Conservation (phyloP, 2,888 invertebrate species). For the Hoplodrina blanda region DNA sequence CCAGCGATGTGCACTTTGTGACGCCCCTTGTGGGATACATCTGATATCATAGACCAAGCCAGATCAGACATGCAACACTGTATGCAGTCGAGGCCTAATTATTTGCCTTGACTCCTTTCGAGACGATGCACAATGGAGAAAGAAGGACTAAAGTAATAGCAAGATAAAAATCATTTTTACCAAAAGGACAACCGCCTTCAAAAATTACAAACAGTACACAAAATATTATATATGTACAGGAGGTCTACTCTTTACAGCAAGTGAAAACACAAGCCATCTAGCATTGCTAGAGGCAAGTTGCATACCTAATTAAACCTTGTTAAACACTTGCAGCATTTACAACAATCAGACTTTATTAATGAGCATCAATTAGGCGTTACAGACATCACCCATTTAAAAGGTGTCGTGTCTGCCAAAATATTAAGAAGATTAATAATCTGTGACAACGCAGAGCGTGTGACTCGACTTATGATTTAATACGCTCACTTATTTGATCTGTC, state of each 20-base stretch:
- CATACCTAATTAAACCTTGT: too few species aligned
- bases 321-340: too few species aligned
- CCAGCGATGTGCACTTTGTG: constrained; percentile 75
- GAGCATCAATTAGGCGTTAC: not conserved
- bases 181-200: too few species aligned
- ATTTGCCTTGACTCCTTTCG: not conserved
- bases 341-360: too few species aligned
- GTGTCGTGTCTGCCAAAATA: constrained; percentile 36
- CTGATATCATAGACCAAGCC: constrained; percentile 20
- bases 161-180: too few species aligned
- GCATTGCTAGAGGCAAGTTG: too few species aligned
- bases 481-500: constrained; percentile 66
- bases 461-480: constrained; percentile 69
- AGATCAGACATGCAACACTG: constrained; percentile 20
- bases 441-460: constrained; percentile 58
- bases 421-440: constrained; percentile 37
- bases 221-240: too few species aligned
- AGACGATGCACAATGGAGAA: too few species aligned
- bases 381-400: not conserved
- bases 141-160: not conserved
- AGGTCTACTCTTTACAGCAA: too few species aligned
- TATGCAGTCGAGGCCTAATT: too few species aligned
- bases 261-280: too few species aligned
- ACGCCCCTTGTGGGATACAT: constrained; percentile 64
- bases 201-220: too few species aligned